Conservation (phyloP, 2,888 invertebrate species). For the Epirrhoe alternata region DNA sequence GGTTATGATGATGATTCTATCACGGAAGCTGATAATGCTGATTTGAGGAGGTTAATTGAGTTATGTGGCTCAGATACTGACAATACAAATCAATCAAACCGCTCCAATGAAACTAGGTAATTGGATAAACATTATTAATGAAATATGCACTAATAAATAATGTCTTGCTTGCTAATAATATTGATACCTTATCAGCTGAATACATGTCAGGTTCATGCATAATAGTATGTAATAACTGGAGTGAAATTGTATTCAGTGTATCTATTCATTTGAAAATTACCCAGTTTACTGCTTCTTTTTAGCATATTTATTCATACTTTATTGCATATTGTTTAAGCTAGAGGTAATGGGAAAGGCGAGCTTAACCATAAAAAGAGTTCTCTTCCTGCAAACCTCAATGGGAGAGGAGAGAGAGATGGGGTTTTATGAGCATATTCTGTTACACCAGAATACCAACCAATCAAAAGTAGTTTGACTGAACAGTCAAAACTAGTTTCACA, state of each 20-base stretch:
- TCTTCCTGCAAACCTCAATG: too few species aligned
- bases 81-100: conserved; percentile 50
- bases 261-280: too few species aligned
- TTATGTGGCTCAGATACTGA: conserved; percentile 54
- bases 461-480: too few species aligned
- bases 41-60: conserved; percentile 54
- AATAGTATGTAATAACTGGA: neutral
- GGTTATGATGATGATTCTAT: conserved; percentile 5
- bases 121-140: neutral
- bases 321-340: too few species aligned
- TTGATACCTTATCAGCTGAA: neutral
- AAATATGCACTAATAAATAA: too few species aligned
- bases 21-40: conserved; percentile 39
- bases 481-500: too few species aligned
- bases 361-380: too few species aligned
- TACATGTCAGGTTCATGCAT: neutral
- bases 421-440: neutral
- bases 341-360: too few species aligned
- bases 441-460: too few species aligned
- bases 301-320: too few species aligned
- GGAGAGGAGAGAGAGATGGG: too few species aligned
- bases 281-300: too few species aligned
- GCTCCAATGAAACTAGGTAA: conserved; percentile 24
- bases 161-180: neutral
- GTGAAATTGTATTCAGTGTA: neutral